A percentile compares a stretch with the other conserved stretches of the same genome.
phyloP scores from a whole-genome alignment of 2,797 vertebrate genomes.

The Melanotaenia boesemani region DNA sequence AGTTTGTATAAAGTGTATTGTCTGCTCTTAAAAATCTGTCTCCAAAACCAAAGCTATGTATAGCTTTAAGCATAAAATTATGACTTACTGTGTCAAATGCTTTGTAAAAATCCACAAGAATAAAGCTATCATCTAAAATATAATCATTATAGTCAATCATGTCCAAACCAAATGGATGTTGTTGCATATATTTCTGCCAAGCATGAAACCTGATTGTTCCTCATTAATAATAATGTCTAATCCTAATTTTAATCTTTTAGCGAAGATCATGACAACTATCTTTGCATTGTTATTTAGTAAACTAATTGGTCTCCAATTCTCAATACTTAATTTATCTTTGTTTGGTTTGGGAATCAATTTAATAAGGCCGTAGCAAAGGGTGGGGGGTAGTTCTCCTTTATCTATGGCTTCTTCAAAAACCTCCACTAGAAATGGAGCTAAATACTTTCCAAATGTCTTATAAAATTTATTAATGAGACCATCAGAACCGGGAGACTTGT shows the following conservation, averaged over 20 bases:
- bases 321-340: background rate
- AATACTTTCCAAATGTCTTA: no score
- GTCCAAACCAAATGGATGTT: background rate
- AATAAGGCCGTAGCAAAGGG: constrained; percentile 1
- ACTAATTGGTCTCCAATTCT: constrained; percentile 6
- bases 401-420: no score
- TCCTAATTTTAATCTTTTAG: background rate
- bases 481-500: background rate
- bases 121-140: background rate
- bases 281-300: constrained; percentile 11
- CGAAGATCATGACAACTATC: background rate
- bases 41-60: no score
- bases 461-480: no score
- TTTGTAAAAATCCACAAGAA: background rate
- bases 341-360: background rate
- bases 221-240: constrained; percentile 6
- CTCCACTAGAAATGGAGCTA: no score
- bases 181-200: background rate
- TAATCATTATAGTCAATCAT: background rate
- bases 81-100: background rate
- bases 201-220: constrained; percentile 1
- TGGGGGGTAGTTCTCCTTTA: background rate
- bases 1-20: no score
- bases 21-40: no score
- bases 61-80: background rate